Percentiles rank a stretch among this genome's conserved stretches.
phyloP scores from a whole-genome alignment of 2,888 invertebrate genomes.

The Nymphalis polychloros region DNA sequence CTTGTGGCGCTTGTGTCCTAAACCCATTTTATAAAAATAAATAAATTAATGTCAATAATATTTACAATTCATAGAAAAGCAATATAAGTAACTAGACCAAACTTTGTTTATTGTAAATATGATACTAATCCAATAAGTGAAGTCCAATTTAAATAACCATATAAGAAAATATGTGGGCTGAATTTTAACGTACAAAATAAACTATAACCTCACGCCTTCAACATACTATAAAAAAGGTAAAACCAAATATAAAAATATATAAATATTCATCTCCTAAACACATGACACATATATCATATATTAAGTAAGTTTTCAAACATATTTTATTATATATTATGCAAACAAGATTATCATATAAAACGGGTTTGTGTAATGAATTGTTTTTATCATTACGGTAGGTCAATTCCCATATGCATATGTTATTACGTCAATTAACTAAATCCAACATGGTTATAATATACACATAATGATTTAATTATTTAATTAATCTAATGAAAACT shows the following conservation, averaged over 20 bases:
- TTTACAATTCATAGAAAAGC: too few species aligned
- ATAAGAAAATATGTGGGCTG: not conserved
- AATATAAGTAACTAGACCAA: too few species aligned
- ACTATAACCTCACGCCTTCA: slow-evolving; percentile 20
- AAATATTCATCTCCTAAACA: not conserved
- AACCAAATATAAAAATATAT: slow-evolving; percentile 8
- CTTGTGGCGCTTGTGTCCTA: too few species aligned
- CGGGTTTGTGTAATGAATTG: slow-evolving; percentile 35
- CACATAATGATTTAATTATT: slow-evolving; percentile 28
- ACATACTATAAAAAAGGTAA: not conserved
- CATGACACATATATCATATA: slow-evolving; percentile 4
- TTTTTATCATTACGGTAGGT: slow-evolving; percentile 33
- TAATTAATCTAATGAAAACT: slow-evolving; percentile 26
- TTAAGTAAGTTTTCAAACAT: slow-evolving; percentile 22
- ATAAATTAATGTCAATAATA: too few species aligned
- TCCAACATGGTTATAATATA: slow-evolving; percentile 9
- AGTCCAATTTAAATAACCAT: not conserved
- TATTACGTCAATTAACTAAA: not conserved
- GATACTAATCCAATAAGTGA: not conserved
- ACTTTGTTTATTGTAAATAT: not conserved
- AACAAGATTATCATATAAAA: slow-evolving; percentile 31
- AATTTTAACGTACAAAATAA: slow-evolving; percentile 4
- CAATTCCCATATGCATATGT: slow-evolving; percentile 13
- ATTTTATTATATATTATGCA: slow-evolving; percentile 30
- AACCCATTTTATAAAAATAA: too few species aligned